These are phyloP conservation scores for Origma solitaria DNA, from an alignment of 2,113 vertebrate genomes.

Conservation along the genomic window DNA sequence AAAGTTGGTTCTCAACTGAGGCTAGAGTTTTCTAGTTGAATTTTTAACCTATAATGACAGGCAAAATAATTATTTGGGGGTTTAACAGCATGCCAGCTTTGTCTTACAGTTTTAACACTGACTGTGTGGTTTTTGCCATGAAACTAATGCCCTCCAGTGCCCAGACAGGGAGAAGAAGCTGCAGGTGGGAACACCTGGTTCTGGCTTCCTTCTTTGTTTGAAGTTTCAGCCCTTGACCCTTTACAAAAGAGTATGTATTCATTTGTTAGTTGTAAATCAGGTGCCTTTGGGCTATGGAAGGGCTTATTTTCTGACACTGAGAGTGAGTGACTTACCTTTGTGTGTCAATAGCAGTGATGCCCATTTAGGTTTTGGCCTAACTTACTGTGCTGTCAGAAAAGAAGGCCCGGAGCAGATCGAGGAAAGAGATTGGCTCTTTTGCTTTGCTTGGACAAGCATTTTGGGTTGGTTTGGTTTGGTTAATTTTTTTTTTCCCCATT, in stretches of 20 bases:
- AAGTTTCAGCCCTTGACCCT: conserved; percentile 33
- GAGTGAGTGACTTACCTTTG: conserved; percentile 26
- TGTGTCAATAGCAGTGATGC: conserved; percentile 33
- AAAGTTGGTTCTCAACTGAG: conserved; percentile 53
- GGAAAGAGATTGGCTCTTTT: conserved; percentile 40
- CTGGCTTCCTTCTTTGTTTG: conserved; percentile 20
- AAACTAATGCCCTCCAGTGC: conserved; percentile 43
- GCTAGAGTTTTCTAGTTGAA: conserved; percentile 11
- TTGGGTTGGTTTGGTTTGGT: conserved; percentile 17
- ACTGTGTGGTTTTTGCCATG: conserved; percentile 36
- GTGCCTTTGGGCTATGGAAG: conserved; percentile 46
- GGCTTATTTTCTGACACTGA: conserved; percentile 36
- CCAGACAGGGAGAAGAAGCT: conserved; percentile 24
- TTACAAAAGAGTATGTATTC: conserved; percentile 3
- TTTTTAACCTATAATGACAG: conserved; percentile 24
- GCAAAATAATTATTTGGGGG: not conserved
- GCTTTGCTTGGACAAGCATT: conserved; percentile 45
- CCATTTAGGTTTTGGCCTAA: not conserved
- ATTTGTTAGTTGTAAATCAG: conserved; percentile 46
- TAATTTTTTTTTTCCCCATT: not conserved
- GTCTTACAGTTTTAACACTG: not conserved
- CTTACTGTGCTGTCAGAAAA: conserved; percentile 46
- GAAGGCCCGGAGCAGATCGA: conserved; percentile 22
- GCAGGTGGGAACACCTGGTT: conserved; percentile 8
- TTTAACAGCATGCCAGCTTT: conserved; percentile 21